Base-by-base conservation (phyloP, 2,113 vertebrate species). In the Hylia prasina region DNA sequence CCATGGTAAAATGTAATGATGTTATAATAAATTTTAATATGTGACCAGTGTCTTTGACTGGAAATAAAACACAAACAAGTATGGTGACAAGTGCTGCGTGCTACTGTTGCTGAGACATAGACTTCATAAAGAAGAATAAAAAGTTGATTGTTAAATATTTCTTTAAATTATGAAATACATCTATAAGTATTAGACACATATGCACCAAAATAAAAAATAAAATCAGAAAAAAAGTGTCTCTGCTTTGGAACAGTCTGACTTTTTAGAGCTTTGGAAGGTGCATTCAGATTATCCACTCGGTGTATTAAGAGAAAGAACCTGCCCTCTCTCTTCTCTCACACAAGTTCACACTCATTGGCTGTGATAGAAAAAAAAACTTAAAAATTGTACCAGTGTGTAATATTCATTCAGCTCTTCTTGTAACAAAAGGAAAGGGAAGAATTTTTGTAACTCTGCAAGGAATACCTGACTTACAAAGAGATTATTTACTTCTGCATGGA, bases 391-490 rank as follows among this genome's bases (percentile, higher is more conserved):
- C 24, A 63, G 16, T 48, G 27, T 3, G 3, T 61, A 82, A 14
- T 47, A 57, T 33, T 58, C 17, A 65, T 53, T 93, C 68, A 65
- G 17, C 25, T 93, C 54, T 92, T 24, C 64, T 83, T 42, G 42
- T 35, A 89, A 27, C 15, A 6, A 79, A 21, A 56, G 13, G 9
- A 84, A 15, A 60, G 4, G 9, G 2, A 50, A 89, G 65, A 72
- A 69, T 54, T 58, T 42, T 89, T 84, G 65, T 80, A 87, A 89
- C 65, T 86, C 70, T 51, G 47, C 10, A 39, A 80, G n/a, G 47
- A 92, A 94, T 56, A 54, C 11, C 45, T 80, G 65, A 80, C 84
- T 92, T 83, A 45, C 27, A 50, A 91, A 94, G 89, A 97, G 51
- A 87, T 91, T 66, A 47, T 39, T 28, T 35, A 42, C 4, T 35